Conservation (phyloP, 2,888 invertebrate species). For the Acanthosoma haemorrhoidale region DNA sequence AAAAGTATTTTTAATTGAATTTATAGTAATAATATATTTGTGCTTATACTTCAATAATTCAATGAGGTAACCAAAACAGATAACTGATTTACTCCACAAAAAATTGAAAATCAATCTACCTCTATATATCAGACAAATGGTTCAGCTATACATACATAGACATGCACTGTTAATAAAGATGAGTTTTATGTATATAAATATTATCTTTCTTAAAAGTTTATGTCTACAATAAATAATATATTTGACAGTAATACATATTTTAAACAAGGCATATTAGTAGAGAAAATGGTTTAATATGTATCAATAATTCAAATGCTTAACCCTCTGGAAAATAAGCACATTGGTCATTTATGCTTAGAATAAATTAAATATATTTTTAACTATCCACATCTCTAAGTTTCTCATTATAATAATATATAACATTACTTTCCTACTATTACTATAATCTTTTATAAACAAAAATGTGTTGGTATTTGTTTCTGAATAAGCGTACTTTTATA, state of each 20-base stretch:
- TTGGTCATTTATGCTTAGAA: conserved; percentile 7
- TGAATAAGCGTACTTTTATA: conserved; percentile 12
- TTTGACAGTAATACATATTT: neutral
- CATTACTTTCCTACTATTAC: conserved; percentile 9
- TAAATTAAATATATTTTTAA: neutral
- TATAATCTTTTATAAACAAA: conserved; percentile 10
- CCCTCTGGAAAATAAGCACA: conserved; percentile 1
- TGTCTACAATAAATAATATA: neutral
- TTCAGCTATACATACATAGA: neutral
- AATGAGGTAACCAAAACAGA: neutral
- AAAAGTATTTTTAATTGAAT: neutral
- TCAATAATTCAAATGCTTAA: neutral
- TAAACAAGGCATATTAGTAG: neutral
- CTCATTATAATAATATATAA: conserved; percentile 4
- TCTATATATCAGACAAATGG: neutral
- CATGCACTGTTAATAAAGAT: too few species aligned
- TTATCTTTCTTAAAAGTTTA: neutral
- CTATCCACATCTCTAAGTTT: neutral
- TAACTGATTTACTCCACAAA: neutral
- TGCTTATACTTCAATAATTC: neutral
- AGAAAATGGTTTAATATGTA: neutral
- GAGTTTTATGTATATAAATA: too few species aligned
- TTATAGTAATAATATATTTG: neutral
- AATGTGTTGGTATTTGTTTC: conserved; percentile 5
- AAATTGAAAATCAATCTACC: neutral